Evolutionary conservation across 1,140 invertebrate species (phyloP).

Genomic region (Atta colombica): DNA sequence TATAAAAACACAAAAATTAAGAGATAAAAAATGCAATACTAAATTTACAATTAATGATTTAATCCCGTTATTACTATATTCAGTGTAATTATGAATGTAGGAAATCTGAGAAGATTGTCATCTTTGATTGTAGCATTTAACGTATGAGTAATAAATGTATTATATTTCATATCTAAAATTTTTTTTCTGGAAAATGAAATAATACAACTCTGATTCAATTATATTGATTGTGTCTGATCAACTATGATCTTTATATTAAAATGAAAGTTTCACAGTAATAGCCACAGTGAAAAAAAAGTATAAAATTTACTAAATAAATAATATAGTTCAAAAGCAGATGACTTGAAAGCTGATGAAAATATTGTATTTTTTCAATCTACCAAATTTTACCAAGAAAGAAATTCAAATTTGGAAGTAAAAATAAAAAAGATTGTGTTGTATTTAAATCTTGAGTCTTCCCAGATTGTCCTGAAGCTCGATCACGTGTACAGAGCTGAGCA

Average conservation of each 20-base stretch:
- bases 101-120: slow-evolving; percentile 29
- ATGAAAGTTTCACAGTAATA: not conserved
- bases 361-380: not conserved
- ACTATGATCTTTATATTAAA: not conserved
- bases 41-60: not conserved
- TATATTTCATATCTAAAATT: not conserved
- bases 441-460: not conserved
- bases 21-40: not conserved
- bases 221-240: not conserved
- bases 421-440: not conserved
- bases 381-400: not conserved
- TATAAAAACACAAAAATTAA: not conserved
- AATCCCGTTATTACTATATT: slow-evolving; percentile 23
- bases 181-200: not conserved
- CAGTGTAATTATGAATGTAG: slow-evolving; percentile 37
- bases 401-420: not conserved
- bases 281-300: not conserved
- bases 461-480: slow-evolving; percentile 33
- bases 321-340: not conserved
- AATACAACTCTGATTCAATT: not conserved
- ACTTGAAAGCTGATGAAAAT: not conserved
- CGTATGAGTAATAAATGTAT: not conserved
- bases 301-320: not conserved
- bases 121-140: not conserved
- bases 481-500: slow-evolving; percentile 60